Conservation (phyloP, 2,888 invertebrate genomes). For the Epiblema foenella region DNA sequence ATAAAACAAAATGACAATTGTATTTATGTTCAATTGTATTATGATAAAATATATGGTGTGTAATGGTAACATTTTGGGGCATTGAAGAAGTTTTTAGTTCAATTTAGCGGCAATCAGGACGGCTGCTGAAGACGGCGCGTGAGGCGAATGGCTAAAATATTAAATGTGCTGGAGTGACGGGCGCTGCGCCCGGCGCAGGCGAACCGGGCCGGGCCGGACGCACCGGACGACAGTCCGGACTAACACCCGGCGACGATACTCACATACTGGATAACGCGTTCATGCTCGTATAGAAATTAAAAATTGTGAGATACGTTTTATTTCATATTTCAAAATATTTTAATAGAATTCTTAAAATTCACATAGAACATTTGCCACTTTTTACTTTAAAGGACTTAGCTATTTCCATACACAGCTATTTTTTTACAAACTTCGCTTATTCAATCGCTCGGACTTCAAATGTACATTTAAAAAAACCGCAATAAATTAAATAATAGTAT, state of each 20-base stretch:
- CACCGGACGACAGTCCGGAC: conserved; percentile 16
- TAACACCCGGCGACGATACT: background rate
- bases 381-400: too few species aligned
- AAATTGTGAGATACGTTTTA: background rate
- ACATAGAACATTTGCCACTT: too few species aligned
- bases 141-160: conserved; percentile 82
- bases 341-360: too few species aligned
- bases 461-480: too few species aligned
- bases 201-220: background rate
- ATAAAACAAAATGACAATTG: conserved; percentile 37
- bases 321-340: too few species aligned
- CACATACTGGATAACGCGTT: conserved; percentile 5
- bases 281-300: background rate
- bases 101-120: conserved; percentile 85
- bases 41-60: conserved; percentile 65
- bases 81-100: conserved; percentile 85
- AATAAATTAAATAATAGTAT: background rate
- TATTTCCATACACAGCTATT: too few species aligned
- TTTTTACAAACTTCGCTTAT: too few species aligned
- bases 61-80: conserved; percentile 81
- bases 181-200: conserved; percentile 51
- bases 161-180: conserved; percentile 77
- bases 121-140: conserved; percentile 83
- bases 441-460: too few species aligned
- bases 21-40: conserved; percentile 52